Conservation (phyloP, 2,797 vertebrate genomes). For the Xenentodon cancila region DNA sequence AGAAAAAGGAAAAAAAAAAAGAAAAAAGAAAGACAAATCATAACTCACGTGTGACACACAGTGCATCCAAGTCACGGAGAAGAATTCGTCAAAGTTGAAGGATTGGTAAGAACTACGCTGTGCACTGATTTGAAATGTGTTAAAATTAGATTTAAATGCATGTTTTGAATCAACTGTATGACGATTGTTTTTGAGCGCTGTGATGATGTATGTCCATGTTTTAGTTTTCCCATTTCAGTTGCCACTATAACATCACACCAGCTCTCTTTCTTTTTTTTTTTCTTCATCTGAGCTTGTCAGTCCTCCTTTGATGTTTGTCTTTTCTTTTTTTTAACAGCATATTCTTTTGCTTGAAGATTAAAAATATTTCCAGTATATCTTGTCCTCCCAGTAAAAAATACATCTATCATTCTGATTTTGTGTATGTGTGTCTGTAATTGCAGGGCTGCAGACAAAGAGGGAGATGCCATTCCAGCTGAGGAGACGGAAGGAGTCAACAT, state of each 20-base stretch:
- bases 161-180: background rate
- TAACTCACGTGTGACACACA: slow-evolving; percentile 14
- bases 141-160: background rate
- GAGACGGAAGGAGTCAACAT: slow-evolving; percentile 57
- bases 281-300: slow-evolving; percentile 17
- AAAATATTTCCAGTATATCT: slow-evolving; percentile 40
- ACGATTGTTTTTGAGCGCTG: too few relatives aligned
- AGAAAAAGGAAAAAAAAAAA: slow-evolving; percentile 28
- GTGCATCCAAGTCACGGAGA: slow-evolving; percentile 14
- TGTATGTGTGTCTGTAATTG: slow-evolving; percentile 57
- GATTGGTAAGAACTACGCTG: too few relatives aligned
- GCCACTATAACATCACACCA: too few relatives aligned
- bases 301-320: background rate
- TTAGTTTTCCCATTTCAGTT: too few relatives aligned
- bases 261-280: background rate
- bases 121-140: background rate
- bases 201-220: too few relatives aligned
- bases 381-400: slow-evolving; percentile 35
- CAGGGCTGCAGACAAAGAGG: slow-evolving; percentile 63
- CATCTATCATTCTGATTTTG: slow-evolving; percentile 38
- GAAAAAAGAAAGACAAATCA: slow-evolving; percentile 1
- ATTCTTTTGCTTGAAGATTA: slow-evolving; percentile 16
- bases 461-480: slow-evolving; percentile 69
- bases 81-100: slow-evolving; percentile 1
- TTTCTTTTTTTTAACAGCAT: background rate